A percentile compares a stretch with the other conserved stretches of the same genome.
Conservation (phyloP, 2,888 invertebrate genomes). For the Epinotia demarniana region DNA sequence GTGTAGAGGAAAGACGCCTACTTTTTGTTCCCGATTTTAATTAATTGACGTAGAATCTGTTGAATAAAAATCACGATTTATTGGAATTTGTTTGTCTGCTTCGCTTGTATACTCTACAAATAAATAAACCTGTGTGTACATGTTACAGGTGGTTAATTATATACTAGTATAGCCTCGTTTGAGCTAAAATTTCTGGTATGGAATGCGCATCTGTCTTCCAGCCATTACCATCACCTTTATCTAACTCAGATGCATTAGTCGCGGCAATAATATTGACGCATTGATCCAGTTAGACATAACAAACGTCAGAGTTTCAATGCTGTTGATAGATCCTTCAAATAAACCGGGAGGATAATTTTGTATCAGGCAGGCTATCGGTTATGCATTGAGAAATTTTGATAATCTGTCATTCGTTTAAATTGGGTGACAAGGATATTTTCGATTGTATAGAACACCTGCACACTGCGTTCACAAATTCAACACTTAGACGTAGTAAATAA, state of each 20-base stretch:
- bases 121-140: background rate
- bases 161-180: background rate
- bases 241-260: background rate
- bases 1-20: too few species aligned
- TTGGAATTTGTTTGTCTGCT: background rate
- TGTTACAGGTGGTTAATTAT: background rate
- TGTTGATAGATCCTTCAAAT: background rate
- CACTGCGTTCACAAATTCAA: too few species aligned
- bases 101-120: too few species aligned
- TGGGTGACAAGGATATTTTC: too few species aligned
- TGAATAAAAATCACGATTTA: background rate
- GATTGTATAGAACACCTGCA: too few species aligned
- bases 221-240: slow-evolving; percentile 13
- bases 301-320: background rate
- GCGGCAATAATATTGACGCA: background rate
- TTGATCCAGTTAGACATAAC: background rate
- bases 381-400: too few species aligned
- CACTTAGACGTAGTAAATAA: too few species aligned
- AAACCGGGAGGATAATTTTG: background rate
- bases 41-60: too few species aligned
- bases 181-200: background rate
- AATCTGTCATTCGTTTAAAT: too few species aligned
- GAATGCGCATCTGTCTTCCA: slow-evolving; percentile 5
- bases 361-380: too few species aligned
- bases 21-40: too few species aligned